These are phyloP conservation scores for Aix galericulata DNA, from an alignment of 2,113 vertebrate genomes.

Conservation along the genomic window DNA sequence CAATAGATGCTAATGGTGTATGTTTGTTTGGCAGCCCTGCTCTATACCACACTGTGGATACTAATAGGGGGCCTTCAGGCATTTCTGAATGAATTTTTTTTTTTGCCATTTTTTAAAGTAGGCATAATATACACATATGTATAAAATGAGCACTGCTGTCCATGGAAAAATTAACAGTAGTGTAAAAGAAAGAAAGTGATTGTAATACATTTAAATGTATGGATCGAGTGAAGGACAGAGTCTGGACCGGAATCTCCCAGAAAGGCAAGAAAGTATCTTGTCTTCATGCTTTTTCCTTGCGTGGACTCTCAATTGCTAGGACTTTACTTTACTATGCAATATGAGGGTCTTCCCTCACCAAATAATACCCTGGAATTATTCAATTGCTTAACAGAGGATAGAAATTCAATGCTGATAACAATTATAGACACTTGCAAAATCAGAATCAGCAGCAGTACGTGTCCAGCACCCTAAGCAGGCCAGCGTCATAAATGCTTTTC, in stretches of 20 bases:
- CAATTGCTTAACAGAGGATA: neutral
- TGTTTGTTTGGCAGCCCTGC: constrained; percentile 26
- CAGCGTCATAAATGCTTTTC: neutral
- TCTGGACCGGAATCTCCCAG: neutral
- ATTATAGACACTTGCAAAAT: neutral
- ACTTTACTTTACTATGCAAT: neutral
- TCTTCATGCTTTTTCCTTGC: neutral
- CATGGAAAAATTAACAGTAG: neutral
- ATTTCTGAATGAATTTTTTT: constrained; percentile 41
- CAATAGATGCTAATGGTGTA: constrained; percentile 10
- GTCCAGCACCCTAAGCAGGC: neutral
- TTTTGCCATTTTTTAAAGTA: constrained; percentile 36
- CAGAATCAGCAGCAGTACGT: rapidly evolving
- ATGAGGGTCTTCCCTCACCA: neutral
- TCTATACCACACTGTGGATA: neutral
- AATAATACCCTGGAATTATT: neutral
- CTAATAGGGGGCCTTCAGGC: constrained; percentile 15
- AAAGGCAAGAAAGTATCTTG: neutral
- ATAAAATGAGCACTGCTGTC: constrained; percentile 10
- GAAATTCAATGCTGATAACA: neutral
- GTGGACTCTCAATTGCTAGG: neutral
- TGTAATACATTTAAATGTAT: neutral
- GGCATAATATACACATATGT: neutral
- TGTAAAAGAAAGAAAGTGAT: neutral
- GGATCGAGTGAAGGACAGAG: neutral